Base-by-base conservation (phyloP, 2,888 invertebrate species). In the Sinotaia quadrata region DNA sequence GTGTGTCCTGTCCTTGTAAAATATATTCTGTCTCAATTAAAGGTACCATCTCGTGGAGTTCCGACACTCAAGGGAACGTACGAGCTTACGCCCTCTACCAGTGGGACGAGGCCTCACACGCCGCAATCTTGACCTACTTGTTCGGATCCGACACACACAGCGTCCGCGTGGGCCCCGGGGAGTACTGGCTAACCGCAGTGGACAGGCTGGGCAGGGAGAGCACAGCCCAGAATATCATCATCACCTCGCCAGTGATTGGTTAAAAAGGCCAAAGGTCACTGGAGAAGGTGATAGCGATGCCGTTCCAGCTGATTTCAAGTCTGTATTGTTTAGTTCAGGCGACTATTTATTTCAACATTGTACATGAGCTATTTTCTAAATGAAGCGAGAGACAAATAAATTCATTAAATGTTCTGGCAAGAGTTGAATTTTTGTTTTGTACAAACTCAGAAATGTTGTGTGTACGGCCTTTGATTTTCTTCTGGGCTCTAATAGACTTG, bases 61-160 rank as follows among this genome's bases (percentile, higher is more conserved):
- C 67, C 2, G 76, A 75, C 65, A 15, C 62, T 7, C 68, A 72
- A 24, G 71, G 65, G 18, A 36, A 34, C 18, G 68, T 75, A 4
- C 68, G 75, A 47, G 75, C 74, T 12, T 80, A 79, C 77, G 73
- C 75, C 10, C 58, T 83, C 2, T 83, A 81, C 59, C 59, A 59
- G 41, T 78, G 75, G 52, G 66, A 67, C 31, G 57, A 54, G 4
- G 60, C 52, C 2, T 73, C 77, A 4, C 76, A 76, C 27, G 68
- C 60, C 4, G 81, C 75, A 72, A 63, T 69, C 8, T 68, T 81
- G 8, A n/a, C 69, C 0, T 63, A 69, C 7, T 69, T 81, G 10
- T 29, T 80, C 12, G 54, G 71, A 29, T 52, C 33, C 8, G 33
- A 69, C 33, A 34, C 61, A 4, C 27, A 31, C 34, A 57, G 47